Conservation (phyloP, 2,888 invertebrate genomes). For the Xylota sylvarum region DNA sequence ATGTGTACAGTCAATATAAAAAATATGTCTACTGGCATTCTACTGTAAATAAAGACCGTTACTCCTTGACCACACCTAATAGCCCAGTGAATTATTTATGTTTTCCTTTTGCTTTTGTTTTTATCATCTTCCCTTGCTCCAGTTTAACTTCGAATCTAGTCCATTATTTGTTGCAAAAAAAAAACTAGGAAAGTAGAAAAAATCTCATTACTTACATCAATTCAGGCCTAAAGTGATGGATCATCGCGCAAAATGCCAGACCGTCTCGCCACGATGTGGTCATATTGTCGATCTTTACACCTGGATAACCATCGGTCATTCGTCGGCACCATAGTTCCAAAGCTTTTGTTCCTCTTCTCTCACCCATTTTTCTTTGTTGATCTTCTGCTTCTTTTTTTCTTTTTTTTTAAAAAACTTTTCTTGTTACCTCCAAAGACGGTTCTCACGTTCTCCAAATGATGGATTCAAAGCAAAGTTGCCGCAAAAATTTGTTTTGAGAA, state of each 20-base stretch:
- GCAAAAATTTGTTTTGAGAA: constrained; percentile 25
- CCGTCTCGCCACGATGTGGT: constrained; percentile 98
- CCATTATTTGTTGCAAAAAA: constrained; percentile 10
- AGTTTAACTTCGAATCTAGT: constrained; percentile 46
- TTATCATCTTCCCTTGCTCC: constrained; percentile 22
- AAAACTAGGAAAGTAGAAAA: constrained; percentile 13
- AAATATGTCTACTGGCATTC: not conserved
- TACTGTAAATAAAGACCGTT: not conserved
- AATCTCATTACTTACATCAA: constrained; percentile 92
- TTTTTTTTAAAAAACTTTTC: not conserved
- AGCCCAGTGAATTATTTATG: too few relatives aligned
- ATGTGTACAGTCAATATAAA: too few relatives aligned
- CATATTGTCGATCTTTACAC: constrained; percentile 97
- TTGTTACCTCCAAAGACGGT: constrained; percentile 12
- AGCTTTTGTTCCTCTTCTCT: constrained; percentile 94
- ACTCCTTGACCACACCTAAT: constrained; percentile 16
- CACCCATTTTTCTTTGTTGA: constrained; percentile 87
- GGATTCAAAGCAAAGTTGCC: constrained; percentile 25
- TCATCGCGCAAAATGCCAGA: constrained; percentile 97
- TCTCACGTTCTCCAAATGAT: constrained; percentile 64
- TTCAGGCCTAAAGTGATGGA: constrained; percentile 97
- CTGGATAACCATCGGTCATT: constrained; percentile 94
- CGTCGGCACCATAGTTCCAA: constrained; percentile 96
- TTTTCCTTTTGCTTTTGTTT: not conserved
- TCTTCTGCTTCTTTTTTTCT: constrained; percentile 10